Evolutionary conservation across 1,140 invertebrate genomes (phyloP).

Genomic region (Bombus pascuorum): DNA sequence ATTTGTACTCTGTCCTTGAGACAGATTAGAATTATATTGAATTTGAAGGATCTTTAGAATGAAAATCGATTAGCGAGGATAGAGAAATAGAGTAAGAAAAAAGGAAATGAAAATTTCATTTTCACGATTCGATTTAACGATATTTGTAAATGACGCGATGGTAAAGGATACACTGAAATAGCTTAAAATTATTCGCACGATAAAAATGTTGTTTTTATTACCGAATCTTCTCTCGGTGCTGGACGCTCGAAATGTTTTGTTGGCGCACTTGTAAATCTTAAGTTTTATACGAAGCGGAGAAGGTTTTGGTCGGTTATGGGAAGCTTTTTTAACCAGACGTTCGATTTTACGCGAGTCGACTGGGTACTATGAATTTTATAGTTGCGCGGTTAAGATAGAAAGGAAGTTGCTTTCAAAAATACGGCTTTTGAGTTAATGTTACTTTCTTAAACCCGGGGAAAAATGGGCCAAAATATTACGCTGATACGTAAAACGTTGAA

Average conservation of each 20-base stretch:
- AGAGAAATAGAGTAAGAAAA: too few species aligned
- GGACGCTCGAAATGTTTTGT: background rate
- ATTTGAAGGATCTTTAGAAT: too few species aligned
- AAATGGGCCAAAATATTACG: background rate
- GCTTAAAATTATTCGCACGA: too few species aligned
- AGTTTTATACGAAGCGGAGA: background rate
- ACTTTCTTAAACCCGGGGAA: background rate
- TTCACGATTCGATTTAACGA: too few species aligned
- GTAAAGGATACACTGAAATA: too few species aligned
- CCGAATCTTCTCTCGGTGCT: too few species aligned
- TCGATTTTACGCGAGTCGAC: background rate
- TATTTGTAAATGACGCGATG: too few species aligned
- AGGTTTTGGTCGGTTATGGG: background rate
- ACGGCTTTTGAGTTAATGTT: background rate
- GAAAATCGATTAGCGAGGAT: too few species aligned
- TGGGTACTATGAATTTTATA: background rate
- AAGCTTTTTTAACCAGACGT: background rate
- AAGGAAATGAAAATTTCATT: too few species aligned
- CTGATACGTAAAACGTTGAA: background rate
- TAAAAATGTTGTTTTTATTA: too few species aligned
- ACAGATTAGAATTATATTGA: too few species aligned
- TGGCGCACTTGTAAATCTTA: background rate
- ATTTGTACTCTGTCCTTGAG: too few species aligned
- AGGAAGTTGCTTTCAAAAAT: background rate
- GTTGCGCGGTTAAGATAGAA: background rate